Base-by-base conservation (phyloP, 1,140 invertebrate species). In the Akabosia matsudoensis region DNA sequence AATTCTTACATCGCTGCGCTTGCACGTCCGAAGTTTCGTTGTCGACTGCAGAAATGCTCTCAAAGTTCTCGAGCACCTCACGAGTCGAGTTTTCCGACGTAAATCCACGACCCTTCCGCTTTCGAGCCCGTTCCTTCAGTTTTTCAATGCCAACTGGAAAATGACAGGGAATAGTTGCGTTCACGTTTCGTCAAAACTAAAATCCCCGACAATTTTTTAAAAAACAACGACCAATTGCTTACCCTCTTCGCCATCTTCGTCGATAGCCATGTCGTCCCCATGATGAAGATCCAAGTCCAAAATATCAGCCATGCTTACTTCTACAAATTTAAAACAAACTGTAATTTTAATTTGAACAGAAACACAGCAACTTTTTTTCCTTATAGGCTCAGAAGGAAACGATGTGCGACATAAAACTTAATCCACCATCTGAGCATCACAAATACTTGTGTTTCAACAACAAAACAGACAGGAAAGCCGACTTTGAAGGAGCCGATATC, bases 1-100 rank as follows among this genome's bases (percentile, higher is more conserved):
- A n/a, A n/a, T n/a, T n/a, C 45, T 78, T 76, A 78, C 79, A 81
- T 76, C 76, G 52, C 52, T 81, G 80, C 13, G 80, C 80, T 18
- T 70, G 45, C 33, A 71, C 45, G 31, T 79, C 80, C 16, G 72
- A 54, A 51, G 37, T 22, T 22, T 78, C 78, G 28, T 70, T 56
- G 22, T 81, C 75, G 13, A 26, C 28, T 2, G 70, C 70, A 18
- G 70, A 37, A 51, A 81, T 78, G 18, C 37, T 78, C 54, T 81
- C 80, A 61, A 76, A 81, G 54, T 73, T 76, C 10, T 78, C 70
- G n/a, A 75, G 34, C 0, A 73, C 70, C 52, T 79, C 73, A 18
- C 18, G 78, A 24, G 1, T 56, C 24, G 28, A 34, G 74, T 72
- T 76, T n/a, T 74, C 74, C 33, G 33, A 54, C 22, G 45, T 73